Conservation (phyloP, 2,888 invertebrate genomes). For the Trachelus stipa region DNA sequence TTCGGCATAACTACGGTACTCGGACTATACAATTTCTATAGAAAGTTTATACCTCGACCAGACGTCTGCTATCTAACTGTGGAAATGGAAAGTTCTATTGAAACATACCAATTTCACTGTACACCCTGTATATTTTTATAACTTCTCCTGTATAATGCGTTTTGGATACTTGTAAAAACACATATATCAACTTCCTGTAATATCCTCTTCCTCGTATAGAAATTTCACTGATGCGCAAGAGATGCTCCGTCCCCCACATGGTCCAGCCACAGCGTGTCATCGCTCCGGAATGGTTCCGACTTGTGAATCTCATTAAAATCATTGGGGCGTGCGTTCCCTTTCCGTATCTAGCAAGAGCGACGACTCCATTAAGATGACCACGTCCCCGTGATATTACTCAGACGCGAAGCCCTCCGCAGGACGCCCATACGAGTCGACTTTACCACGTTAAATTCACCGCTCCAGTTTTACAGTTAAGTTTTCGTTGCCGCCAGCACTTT, state of each 20-base stretch:
- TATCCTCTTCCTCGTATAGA: not conserved
- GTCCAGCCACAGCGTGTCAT: constrained; percentile 16
- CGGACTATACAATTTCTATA: constrained; percentile 29
- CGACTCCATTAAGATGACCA: constrained; percentile 65
- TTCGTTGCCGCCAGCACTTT: constrained; percentile 17
- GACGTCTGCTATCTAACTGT: not conserved
- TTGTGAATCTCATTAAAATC: constrained; percentile 65
- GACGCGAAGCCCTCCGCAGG: constrained; percentile 35
- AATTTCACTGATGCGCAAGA: constrained; percentile 10
- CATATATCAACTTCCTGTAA: not conserved
- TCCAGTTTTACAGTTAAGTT: constrained; percentile 6
- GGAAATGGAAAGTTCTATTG: not conserved
- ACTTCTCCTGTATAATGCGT: not conserved
- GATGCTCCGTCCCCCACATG: constrained; percentile 2
- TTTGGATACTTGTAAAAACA: constrained; percentile 12
- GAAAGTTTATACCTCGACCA: constrained; percentile 17
- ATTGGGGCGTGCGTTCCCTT: constrained; percentile 61
- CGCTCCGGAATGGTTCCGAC: constrained; percentile 36
- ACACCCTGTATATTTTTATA: not conserved
- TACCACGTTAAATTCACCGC: not conserved
- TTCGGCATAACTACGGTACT: constrained; percentile 4
- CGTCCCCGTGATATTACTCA: constrained; percentile 64
- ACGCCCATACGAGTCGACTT: not conserved
- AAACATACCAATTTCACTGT: not conserved
- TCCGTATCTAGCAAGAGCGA: constrained; percentile 41